Evolutionary conservation across 2,797 vertebrate genomes (phyloP).

Genomic region (Pseudochaenichthys georgianus): DNA sequence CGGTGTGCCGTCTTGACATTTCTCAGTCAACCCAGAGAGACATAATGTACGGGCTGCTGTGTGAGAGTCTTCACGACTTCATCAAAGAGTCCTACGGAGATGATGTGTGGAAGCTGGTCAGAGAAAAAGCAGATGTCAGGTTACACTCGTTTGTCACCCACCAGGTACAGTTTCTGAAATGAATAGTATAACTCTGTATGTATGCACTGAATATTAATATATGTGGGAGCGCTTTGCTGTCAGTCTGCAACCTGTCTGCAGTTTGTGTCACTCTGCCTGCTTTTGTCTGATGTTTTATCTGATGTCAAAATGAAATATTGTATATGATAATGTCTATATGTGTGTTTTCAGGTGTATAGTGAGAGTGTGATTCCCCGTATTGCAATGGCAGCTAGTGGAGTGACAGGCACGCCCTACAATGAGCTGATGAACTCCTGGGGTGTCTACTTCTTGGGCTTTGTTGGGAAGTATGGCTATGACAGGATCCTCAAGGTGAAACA

Average conservation of each 20-base stretch:
- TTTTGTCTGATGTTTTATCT: conserved; percentile 8
- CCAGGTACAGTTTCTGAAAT: conserved; percentile 69
- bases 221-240: not conserved
- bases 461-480: conserved; percentile 86
- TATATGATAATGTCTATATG: conserved; percentile 15
- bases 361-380: conserved; percentile 85
- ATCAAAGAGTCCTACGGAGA: conserved; percentile 86
- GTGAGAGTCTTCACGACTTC: conserved; percentile 87
- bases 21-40: conserved; percentile 51
- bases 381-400: conserved; percentile 83
- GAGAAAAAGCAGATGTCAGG: conserved; percentile 82
- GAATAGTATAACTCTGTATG: not conserved
- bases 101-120: conserved; percentile 86
- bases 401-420: conserved; percentile 86
- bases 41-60: conserved; percentile 86
- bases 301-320: conserved; percentile 12
- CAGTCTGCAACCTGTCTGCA: not conserved
- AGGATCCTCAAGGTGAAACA: conserved; percentile 82
- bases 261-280: conserved; percentile 12
- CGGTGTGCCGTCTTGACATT: conserved; percentile 46
- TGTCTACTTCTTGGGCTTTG: conserved; percentile 84
- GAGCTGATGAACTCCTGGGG: conserved; percentile 88
- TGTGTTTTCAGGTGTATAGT: conserved; percentile 79
- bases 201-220: conserved; percentile 8
- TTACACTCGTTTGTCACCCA: conserved; percentile 86